Evolutionary conservation across 2,888 invertebrate genomes (phyloP).

Genomic region (Pachliopta kotzebuea): DNA sequence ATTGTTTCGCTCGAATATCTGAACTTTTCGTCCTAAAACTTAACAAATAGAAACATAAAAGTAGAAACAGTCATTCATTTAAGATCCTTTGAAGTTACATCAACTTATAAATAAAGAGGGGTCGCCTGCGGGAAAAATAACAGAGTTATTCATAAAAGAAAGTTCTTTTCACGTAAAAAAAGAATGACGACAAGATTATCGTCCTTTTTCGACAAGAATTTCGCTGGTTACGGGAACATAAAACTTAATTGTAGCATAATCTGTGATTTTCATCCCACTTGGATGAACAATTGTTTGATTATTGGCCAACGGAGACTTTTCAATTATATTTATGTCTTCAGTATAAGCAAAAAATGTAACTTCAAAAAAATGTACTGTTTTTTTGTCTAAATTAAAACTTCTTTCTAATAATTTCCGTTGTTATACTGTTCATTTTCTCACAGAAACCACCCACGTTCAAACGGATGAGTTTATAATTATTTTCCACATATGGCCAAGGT

Average conservation of each 20-base stretch:
- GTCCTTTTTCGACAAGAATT: constrained; percentile 70
- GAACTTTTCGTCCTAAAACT: constrained; percentile 71
- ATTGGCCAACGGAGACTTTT: constrained; percentile 48
- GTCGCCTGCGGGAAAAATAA: constrained; percentile 64
- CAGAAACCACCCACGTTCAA: constrained; percentile 49
- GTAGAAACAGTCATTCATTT: constrained; percentile 79
- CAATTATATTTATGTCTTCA: constrained; percentile 29
- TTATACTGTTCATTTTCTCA: constrained; percentile 52
- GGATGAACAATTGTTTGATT: constrained; percentile 61
- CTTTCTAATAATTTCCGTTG: constrained; percentile 54
- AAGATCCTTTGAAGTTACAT: constrained; percentile 73
- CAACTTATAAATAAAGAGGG: constrained; percentile 77
- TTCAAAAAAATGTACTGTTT: not conserved
- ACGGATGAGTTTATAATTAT: constrained; percentile 70
- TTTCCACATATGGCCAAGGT: constrained; percentile 63
- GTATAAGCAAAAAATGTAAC: not conserved
- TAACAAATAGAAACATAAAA: constrained; percentile 79
- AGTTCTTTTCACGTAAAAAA: constrained; percentile 62
- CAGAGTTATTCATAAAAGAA: constrained; percentile 71
- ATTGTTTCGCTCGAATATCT: constrained; percentile 59
- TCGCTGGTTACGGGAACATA: constrained; percentile 51
- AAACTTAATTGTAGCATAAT: constrained; percentile 39
- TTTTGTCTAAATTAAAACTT: not conserved
- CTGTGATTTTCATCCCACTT: constrained; percentile 47
- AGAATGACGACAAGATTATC: constrained; percentile 67